Base-by-base conservation (phyloP, 2,113 vertebrate species). In the Heliornis fulica region DNA sequence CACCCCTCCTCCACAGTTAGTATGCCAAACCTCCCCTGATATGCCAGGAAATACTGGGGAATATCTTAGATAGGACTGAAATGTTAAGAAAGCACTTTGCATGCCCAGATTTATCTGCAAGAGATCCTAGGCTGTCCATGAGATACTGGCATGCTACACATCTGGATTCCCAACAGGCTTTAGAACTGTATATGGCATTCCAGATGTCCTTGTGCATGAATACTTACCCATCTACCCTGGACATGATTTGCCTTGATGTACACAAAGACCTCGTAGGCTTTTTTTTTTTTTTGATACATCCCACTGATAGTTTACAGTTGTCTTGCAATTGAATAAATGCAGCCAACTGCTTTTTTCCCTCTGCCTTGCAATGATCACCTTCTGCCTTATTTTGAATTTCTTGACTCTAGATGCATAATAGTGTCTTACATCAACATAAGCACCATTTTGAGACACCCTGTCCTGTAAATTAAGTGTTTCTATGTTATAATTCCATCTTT, bases 1-100 rank as follows among this genome's bases (percentile, higher is more conserved):
- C 29, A 77, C 72, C 90, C 89, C 85, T 91, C 90, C 86, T 95
- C 76, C 59, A 70, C 79, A 43, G 36, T 89, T 92, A 89, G 32
- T 25, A 19, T 43, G 92, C 97, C 97, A 97, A 97, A 78, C n/a
- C 53, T 76, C 81, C 96, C 84, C 97, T 36, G 40, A 87, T 95
- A 97, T 93, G 97, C 96, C 79, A 77, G 78, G 95, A 97, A 97
- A 96, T 93, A 95, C 82, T 45, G 87, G 66, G 86, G 70, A 94
- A 61, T 96, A 87, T 74, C 91, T 95, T 34, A 72, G 57, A 50
- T 48, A 92, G 93, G 64, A 74, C 34, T 60, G 87, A 78, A 96
- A 86, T 72, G 48, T 79, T 84, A 85, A 94, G 57, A 92, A 91
- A 95, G 89, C 65, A 57, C 10, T 92, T 80, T 76, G 29, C 32